These are phyloP conservation scores for Hirtodrosophila trivittata DNA, from an alignment of 2,888 invertebrate genomes.

Conservation along the genomic window DNA sequence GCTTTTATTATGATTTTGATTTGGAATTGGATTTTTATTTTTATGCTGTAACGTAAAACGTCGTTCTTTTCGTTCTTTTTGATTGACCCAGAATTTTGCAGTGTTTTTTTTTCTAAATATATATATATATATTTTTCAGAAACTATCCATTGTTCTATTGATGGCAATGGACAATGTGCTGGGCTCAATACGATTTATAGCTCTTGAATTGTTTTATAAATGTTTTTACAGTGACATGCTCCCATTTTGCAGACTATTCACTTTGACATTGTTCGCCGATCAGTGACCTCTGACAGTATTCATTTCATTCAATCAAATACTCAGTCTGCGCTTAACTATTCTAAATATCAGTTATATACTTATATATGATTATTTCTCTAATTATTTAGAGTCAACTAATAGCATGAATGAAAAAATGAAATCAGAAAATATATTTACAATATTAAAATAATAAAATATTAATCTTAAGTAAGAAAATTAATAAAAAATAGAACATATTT, in stretches of 20 bases:
- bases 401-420: too few species aligned
- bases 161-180: constrained; percentile 33
- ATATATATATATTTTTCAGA: constrained; percentile 10
- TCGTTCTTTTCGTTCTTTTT: constrained; percentile 23
- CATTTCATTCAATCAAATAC: too few species aligned
- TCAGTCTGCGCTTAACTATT: too few species aligned
- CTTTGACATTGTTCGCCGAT: constrained; percentile 32
- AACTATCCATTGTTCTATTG: constrained; percentile 48
- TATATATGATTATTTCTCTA: too few species aligned
- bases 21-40: constrained; percentile 25
- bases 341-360: too few species aligned
- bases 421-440: too few species aligned
- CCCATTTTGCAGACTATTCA: constrained; percentile 29
- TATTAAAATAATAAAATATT: too few species aligned
- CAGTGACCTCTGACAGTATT: constrained; percentile 58
- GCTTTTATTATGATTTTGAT: constrained; percentile 58
- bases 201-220: constrained; percentile 42
- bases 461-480: too few species aligned
- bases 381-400: too few species aligned
- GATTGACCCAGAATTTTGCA: constrained; percentile 70
- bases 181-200: constrained; percentile 62
- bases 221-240: constrained; percentile 49
- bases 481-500: too few species aligned
- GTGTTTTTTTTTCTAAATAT: constrained; percentile 10
- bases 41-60: constrained; percentile 67